phyloP scores from a whole-genome alignment of 2,888 invertebrate genomes.

The Melieria omissa region DNA sequence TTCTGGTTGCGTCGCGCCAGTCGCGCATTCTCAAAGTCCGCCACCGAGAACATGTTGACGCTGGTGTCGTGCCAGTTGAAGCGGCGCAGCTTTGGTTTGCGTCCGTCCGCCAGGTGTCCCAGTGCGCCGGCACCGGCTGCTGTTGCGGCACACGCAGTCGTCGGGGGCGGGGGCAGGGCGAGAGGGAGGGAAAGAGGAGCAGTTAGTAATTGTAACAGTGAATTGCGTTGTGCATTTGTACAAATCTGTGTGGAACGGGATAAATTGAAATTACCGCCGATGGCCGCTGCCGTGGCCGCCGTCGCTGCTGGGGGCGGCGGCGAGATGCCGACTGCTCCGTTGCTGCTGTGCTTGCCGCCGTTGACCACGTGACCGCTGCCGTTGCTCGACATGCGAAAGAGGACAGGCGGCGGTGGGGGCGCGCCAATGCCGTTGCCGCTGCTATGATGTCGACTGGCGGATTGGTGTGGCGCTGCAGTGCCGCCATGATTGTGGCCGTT shows the following conservation, averaged over 20 bases:
- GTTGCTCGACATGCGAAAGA: conserved; percentile 56
- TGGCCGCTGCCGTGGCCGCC: conserved; percentile 42
- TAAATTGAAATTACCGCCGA: too few species aligned
- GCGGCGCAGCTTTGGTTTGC: conserved; percentile 65
- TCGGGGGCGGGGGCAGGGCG: not conserved
- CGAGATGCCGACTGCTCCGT: conserved; percentile 22
- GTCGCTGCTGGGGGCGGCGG: conserved; percentile 32
- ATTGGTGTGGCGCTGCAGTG: not conserved
- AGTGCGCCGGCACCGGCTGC: conserved; percentile 43
- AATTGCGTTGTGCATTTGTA: too few species aligned
- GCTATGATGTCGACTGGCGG: conserved; percentile 32
- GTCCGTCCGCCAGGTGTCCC: conserved; percentile 58
- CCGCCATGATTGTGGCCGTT: too few species aligned
- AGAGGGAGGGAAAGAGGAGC: not conserved
- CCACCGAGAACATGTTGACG: conserved; percentile 67
- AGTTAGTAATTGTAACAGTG: not conserved
- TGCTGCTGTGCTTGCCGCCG: conserved; percentile 37
- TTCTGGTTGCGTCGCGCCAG: conserved; percentile 66
- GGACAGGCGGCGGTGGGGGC: conserved; percentile 45
- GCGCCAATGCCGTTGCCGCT: conserved; percentile 15
- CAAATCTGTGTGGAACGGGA: too few species aligned
- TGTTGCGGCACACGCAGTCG: conserved; percentile 25
- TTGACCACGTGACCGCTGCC: conserved; percentile 43
- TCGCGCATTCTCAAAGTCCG: conserved; percentile 67
- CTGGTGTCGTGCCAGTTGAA: conserved; percentile 67